These are phyloP conservation scores for Catamblyrhynchus diadema DNA, from an alignment of 2,797 vertebrate genomes.

Conservation along the genomic window DNA sequence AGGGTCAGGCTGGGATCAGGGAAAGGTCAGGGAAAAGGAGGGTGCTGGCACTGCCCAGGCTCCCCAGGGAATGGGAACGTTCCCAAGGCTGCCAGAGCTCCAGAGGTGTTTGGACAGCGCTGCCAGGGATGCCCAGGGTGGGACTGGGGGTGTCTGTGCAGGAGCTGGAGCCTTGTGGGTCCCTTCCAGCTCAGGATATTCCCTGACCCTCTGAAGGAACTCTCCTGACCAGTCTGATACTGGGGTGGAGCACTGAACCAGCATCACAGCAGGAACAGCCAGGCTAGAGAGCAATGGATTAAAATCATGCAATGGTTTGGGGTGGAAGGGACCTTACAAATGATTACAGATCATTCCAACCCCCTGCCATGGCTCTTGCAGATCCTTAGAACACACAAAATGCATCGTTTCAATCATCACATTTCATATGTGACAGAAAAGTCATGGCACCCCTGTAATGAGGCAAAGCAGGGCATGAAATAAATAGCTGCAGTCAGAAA, in stretches of 20 bases:
- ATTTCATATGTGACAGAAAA: neutral
- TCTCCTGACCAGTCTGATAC: neutral
- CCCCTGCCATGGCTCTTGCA: neutral
- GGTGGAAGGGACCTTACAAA: neutral
- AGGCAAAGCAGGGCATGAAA: neutral
- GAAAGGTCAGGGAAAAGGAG: neutral
- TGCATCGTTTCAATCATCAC: neutral
- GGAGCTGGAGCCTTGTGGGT: neutral
- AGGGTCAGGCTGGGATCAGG: fast-evolving
- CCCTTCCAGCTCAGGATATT: neutral
- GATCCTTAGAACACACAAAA: neutral
- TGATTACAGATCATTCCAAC: neutral
- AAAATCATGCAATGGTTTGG: neutral
- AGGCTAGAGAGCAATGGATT: neutral
- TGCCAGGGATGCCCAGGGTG: neutral
- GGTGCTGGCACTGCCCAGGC: neutral
- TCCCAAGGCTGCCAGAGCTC: neutral
- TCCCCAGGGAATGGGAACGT: neutral
- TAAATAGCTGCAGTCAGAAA: neutral
- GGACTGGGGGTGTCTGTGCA: neutral
- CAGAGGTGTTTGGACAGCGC: fast-evolving
- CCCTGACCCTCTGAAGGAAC: neutral
- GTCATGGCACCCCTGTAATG: neutral
- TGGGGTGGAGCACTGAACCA: neutral
- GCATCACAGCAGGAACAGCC: neutral